Evolutionary conservation across 2,113 vertebrate genomes (phyloP).

Genomic region (Grammomys dolichurus): DNA sequence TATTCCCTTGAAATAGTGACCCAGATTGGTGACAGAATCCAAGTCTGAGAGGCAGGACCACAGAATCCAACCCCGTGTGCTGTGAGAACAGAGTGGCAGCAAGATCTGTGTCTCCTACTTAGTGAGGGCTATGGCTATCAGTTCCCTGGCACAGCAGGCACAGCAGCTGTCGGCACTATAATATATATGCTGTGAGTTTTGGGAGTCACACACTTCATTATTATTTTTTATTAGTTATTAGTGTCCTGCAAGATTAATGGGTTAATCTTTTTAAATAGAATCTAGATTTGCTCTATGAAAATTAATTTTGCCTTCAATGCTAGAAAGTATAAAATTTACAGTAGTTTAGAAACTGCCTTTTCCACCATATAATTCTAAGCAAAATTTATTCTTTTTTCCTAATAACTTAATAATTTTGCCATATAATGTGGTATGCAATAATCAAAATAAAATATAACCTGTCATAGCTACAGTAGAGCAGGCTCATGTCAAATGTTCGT

Average conservation of each 20-base stretch:
- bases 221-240: constrained; percentile 28
- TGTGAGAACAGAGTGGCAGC: not conserved
- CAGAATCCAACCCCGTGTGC: not conserved
- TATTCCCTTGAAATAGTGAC: not conserved
- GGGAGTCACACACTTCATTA: not conserved
- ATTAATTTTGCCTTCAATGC: constrained; percentile 21
- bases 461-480: not conserved
- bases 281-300: constrained; percentile 54
- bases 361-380: constrained; percentile 34
- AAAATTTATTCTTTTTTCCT: constrained; percentile 42
- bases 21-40: not conserved
- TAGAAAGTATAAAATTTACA: constrained; percentile 18
- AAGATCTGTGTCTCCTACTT: not conserved
- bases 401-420: constrained; percentile 35
- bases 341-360: not conserved
- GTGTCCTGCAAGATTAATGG: not conserved
- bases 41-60: not conserved
- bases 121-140: not conserved
- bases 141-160: not conserved
- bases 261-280: constrained; percentile 13
- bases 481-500: constrained; percentile 65
- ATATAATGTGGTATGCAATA: not conserved
- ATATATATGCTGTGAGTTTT: not conserved
- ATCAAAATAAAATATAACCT: constrained; percentile 37
- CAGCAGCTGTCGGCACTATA: not conserved